These are phyloP conservation scores for Brachyrhaphis roseni DNA, from an alignment of 2,797 vertebrate genomes.

Conservation along the genomic window DNA sequence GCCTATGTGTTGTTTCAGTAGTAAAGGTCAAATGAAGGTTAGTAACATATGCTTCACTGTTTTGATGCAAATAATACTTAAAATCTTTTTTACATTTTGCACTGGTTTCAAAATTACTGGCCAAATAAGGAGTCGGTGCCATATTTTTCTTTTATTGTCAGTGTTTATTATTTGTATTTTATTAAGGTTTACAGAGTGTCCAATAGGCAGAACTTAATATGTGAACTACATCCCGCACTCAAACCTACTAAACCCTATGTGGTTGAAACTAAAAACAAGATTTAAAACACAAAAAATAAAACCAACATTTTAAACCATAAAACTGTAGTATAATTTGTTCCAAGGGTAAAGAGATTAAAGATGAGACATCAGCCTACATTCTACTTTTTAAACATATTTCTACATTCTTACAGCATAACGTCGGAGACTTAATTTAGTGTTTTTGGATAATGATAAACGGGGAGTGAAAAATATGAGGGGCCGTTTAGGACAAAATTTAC, in stretches of 20 bases:
- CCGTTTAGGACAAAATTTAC: too few species aligned
- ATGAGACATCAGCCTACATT: background rate
- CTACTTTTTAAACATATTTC: background rate
- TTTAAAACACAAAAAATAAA: background rate
- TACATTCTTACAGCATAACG: background rate
- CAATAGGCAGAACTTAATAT: background rate
- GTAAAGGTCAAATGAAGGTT: background rate
- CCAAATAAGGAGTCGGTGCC: background rate
- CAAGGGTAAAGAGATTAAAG: background rate
- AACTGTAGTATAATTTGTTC: background rate
- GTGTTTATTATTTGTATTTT: background rate
- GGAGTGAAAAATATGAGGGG: too few species aligned
- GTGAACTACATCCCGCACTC: background rate
- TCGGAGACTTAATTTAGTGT: background rate
- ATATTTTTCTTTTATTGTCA: background rate
- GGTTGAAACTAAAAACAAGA: background rate
- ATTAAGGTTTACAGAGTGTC: background rate
- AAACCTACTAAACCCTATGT: background rate
- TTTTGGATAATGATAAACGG: background rate
- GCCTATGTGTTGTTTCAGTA: background rate
- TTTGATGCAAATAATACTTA: background rate
- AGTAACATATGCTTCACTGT: background rate
- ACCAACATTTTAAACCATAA: background rate
- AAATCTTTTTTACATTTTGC: background rate
- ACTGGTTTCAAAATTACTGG: background rate